Evolutionary conservation across 2,113 vertebrate species (phyloP), one percentile per base, ranked within the genome.

Genomic region (Siniperca knerii): DNA sequence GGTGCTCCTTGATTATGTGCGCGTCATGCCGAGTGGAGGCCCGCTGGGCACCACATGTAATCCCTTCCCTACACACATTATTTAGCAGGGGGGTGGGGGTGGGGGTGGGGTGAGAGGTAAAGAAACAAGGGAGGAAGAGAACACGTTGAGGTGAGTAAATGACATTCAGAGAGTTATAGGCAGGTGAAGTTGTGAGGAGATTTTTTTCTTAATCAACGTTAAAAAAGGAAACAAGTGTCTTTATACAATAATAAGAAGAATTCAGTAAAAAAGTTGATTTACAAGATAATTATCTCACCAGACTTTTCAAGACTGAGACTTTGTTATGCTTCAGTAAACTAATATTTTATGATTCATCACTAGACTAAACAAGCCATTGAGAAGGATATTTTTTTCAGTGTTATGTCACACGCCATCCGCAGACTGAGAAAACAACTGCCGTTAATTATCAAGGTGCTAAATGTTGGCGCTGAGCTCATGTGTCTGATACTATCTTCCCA

Each of bases 341-440:
- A 48, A 62, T 23, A 33, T 46, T 79, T 46, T 15, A 13, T 44
- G 33, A 64, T 50, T 73, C 10, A 64, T 58, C 67, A 2, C 4
- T 11, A 25, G 33, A 42, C 8, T 78, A 10, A 78, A 73, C 21
- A 68, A n/a, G 77, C 42, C 13, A 20, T 7, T 23, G 15, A 60
- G 35, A 23, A 11, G 23, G 68, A 77, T 82, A 4, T 79, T 70
- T 67, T 48, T 65, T 29, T 33, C 66, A 42, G 77, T 20, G 46
- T 58, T 60, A 18, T 71, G 62, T 88, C 87, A 86, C 79, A 85
- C 83, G 33, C 78, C 77, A 66, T 72, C 52, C 6, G 25, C 68
- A 66, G 76, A 61, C 44, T 67, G 77, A 79, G 79, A 85, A 91
- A 94, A 93, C 84, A 93, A 87, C 89, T 86, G 89, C 83, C 88